Evolutionary conservation across 2,888 invertebrate species (phyloP), one percentile per base, ranked within the genome.

Genomic region (Nasonia oneida): DNA sequence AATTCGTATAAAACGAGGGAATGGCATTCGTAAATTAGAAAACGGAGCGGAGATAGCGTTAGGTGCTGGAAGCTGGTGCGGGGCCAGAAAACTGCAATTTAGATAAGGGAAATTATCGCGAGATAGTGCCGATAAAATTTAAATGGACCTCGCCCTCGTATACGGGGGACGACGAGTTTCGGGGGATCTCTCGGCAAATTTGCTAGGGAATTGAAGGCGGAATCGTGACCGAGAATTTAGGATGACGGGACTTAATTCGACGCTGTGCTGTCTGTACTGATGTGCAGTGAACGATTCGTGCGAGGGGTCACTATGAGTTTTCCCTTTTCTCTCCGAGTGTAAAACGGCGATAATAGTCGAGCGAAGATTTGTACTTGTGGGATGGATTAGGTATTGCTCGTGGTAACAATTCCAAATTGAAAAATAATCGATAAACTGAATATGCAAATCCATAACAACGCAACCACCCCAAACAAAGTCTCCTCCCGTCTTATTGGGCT

Each of bases 71-170:
- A 33, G 64, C 64, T 50, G 37, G 73, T 8, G 77, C 29, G 70
- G 23, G 70, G 74, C 6, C 61, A 84, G 86, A 84, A 87, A 89
- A 88, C 87, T 89, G 88, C 89, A 89, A 89, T 89, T 89, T 89
- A 89, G 89, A 89, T 89, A 89, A 89, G 89, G 88, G 88, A 88
- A 89, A 89, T 89, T 89, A 89, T 89, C 88, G 80, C 87, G 86
- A 86, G 88, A 88, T 88, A 76, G 86, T 50, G n/a, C 79, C 85
- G 88, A 88, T 88, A 87, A 88, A 87, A 88, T 88, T 88, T 85
- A 86, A 88, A 87, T 86, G 84, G 85, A 83, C 86, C 84, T 53
- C 74, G 33, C 67, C n/a, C 80, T 78, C 79, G 64, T n/a, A 29
- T 29, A n/a, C 29, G n/a, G 23, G 23, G 23, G n/a, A 23, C n/a